Conservation (phyloP, 2,797 vertebrate genomes). For the Cossypha niveicapilla region DNA sequence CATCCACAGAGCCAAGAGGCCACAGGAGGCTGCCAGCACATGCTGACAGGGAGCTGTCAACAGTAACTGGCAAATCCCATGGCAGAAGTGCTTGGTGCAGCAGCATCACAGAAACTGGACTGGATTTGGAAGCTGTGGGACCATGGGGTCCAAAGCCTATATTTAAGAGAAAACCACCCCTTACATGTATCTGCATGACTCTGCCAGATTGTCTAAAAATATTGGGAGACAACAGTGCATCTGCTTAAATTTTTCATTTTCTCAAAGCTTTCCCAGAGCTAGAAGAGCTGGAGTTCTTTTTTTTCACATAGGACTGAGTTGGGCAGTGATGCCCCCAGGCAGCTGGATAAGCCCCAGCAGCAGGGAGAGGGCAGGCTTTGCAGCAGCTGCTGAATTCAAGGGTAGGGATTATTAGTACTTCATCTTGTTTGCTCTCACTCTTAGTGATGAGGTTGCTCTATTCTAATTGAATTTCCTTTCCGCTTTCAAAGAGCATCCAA, state of each 20-base stretch:
- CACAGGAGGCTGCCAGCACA: neutral
- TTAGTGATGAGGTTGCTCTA: neutral
- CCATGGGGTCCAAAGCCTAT: neutral
- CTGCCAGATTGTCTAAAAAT: neutral
- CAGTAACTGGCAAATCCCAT: neutral
- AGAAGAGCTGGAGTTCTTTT: neutral
- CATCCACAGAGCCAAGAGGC: neutral
- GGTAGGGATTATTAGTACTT: neutral
- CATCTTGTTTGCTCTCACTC: neutral
- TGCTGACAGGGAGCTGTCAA: rapidly evolving
- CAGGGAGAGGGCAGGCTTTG: neutral
- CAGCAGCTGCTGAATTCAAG: neutral
- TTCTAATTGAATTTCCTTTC: neutral
- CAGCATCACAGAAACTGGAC: neutral
- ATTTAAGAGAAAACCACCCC: neutral
- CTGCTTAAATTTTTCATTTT: neutral
- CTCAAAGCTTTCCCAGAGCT: neutral
- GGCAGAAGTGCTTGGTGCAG: neutral
- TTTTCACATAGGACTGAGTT: neutral
- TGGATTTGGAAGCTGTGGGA: neutral
- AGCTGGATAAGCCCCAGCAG: neutral
- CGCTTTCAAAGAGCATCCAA: neutral
- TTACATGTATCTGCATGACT: rapidly evolving
- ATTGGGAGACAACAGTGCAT: neutral
- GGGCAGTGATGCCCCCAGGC: neutral